phyloP scores from a whole-genome alignment of 2,888 invertebrate species.

The Schizaphis graminum region DNA sequence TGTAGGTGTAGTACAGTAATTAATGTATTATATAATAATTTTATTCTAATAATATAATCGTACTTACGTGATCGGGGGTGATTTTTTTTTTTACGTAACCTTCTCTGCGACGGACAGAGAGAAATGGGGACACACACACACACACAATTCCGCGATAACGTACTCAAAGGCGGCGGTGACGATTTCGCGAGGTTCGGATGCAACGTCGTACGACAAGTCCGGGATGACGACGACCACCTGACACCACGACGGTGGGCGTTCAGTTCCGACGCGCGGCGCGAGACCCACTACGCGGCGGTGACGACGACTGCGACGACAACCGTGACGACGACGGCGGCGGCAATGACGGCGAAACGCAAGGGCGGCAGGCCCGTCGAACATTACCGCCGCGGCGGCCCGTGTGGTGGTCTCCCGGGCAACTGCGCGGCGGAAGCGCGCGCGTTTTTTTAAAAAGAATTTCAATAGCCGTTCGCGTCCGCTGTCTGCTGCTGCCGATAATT shows the following conservation, averaged over 20 bases:
- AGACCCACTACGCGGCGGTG: conserved; percentile 19
- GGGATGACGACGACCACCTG: neutral
- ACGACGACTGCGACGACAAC: conserved; percentile 24
- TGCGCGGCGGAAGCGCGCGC: conserved; percentile 8
- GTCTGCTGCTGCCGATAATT: neutral
- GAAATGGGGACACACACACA: neutral
- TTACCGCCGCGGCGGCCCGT: neutral
- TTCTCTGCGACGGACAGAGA: neutral
- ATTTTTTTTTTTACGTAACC: neutral
- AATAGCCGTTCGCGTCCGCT: neutral
- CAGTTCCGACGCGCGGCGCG: conserved; percentile 32
- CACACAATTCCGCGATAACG: neutral
- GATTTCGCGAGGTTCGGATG: neutral
- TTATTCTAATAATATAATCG: neutral
- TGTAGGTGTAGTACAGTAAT: neutral
- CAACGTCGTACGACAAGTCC: neutral
- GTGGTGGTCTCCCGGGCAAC: conserved; percentile 46
- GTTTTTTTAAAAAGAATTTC: conserved; percentile 20
- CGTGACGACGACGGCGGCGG: neutral
- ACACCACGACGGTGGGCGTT: neutral
- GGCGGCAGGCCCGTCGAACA: conserved; percentile 3
- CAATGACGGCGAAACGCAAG: neutral
- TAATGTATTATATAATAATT: neutral
- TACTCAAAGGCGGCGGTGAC: neutral
- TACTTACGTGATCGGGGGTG: neutral